Percentiles rank a stretch among this genome's conserved stretches.
phyloP scores from a whole-genome alignment of 2,113 vertebrate species.

The Myrmecophaga tridactyla region DNA sequence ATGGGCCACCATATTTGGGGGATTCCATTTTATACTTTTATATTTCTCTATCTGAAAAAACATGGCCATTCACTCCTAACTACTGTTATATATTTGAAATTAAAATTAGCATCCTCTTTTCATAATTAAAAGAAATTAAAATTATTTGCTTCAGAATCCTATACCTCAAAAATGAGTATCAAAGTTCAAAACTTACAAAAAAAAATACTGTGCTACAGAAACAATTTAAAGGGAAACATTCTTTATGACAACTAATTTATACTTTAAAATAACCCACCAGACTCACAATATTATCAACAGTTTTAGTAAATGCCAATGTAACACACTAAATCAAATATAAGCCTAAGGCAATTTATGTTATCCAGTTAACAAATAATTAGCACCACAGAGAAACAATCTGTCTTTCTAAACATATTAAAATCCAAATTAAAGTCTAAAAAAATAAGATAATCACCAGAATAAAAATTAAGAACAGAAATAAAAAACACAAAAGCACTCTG shows the following conservation, averaged over 20 bases:
- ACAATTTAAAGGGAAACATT: conserved; percentile 37
- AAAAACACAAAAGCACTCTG: not conserved
- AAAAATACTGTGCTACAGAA: not conserved
- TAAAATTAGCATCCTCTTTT: not conserved
- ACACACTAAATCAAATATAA: conserved; percentile 21
- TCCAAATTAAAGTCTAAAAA: conserved; percentile 43
- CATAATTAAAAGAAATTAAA: not conserved
- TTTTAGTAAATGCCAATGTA: conserved; percentile 36
- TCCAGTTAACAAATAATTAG: conserved; percentile 46
- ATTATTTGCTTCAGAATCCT: not conserved
- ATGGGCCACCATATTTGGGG: not conserved
- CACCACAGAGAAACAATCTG: conserved; percentile 18
- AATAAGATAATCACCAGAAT: not conserved
- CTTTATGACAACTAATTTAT: conserved; percentile 22
- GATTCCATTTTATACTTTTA: not conserved
- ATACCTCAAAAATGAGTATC: conserved; percentile 33
- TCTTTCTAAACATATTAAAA: conserved; percentile 52
- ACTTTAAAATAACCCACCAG: conserved; percentile 28
- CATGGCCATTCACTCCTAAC: not conserved
- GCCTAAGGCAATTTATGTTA: conserved; percentile 10
- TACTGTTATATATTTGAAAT: not conserved
- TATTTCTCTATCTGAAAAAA: conserved; percentile 3
- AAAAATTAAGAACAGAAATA: conserved; percentile 42
- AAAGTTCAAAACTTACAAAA: not conserved
- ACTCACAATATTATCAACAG: conserved; percentile 41